These are phyloP conservation scores for Torymus aiolomorphi DNA, from an alignment of 2,888 invertebrate species.

Conservation along the genomic window DNA sequence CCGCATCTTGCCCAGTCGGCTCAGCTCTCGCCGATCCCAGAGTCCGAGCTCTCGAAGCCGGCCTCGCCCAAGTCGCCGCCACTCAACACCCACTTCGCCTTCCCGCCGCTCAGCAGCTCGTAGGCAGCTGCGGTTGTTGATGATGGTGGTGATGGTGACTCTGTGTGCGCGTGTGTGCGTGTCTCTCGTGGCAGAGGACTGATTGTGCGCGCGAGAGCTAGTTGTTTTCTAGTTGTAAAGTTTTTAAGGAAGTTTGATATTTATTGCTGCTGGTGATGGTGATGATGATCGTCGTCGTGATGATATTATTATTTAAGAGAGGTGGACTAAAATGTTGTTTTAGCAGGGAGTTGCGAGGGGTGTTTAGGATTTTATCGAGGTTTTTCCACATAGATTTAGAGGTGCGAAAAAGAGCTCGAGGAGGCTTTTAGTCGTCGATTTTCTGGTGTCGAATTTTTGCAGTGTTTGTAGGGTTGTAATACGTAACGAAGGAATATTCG, in stretches of 20 bases:
- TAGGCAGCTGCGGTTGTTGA: neutral
- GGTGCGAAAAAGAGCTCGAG: too few relatives aligned
- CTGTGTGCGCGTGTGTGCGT: too few relatives aligned
- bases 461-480: too few relatives aligned
- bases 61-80: constrained; percentile 79
- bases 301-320: neutral
- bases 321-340: neutral
- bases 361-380: constrained; percentile 4
- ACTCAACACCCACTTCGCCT: constrained; percentile 74
- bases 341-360: neutral
- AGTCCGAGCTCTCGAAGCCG: constrained; percentile 84
- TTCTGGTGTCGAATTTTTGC: too few relatives aligned
- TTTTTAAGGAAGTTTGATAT: neutral
- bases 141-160: too few relatives aligned
- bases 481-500: too few relatives aligned
- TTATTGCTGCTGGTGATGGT: too few relatives aligned
- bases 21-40: constrained; percentile 82
- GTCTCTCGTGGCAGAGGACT: neutral
- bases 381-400: neutral
- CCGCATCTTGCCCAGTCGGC: constrained; percentile 73
- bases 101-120: constrained; percentile 68
- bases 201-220: neutral
- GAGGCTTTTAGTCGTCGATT: too few relatives aligned
- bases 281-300: neutral
- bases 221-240: constrained; percentile 35